Base-by-base conservation (phyloP, 23 tunicate species). In the Corella eumyota region DNA sequence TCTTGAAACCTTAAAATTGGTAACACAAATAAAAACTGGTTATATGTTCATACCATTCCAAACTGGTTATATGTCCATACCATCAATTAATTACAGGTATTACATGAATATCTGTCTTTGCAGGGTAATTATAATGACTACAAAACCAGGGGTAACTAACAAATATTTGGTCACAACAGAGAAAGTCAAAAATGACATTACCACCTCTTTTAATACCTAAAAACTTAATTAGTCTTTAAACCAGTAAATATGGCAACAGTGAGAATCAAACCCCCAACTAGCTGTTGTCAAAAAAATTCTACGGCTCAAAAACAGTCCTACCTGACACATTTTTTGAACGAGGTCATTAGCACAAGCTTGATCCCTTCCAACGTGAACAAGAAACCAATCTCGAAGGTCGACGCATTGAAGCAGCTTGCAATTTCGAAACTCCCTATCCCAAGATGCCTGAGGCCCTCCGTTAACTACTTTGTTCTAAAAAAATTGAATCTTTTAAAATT, bases 381-480 rank as follows among this genome's bases (percentile, higher is more conserved):
- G 24, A 57, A 64, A 40, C 95, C 95, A 86, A 30, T 63, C 53
- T 1, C 54, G 65, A 30, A 86, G 71, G 48, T 86, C 79, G 32
- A 86, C 66, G 58, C 75, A 64, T 6, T 68, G 54, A 4, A 86
- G 25, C 58, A 86, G 65, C 36, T 50, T 45, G 26, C 27, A 30
- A 50, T 65, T 61, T 3, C 95, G 79, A 20, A 86, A 60, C 68
- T 75, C 77, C 36, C 34, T 37, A 35, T 86, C 95, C 95, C 95
- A 86, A 20, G 85, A 76, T 15, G 95, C 95, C 36, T 71, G 65
- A 20, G 0, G 62, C 4, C 70, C 70, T 6, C 46, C 70, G 22
- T 31, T 6, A 25, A 60, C 55, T 15, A 40, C 46, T 30, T 58
- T 75, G 34, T 63, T 53, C 75, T 69, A 45, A 4, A 56, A 30